Percentiles rank a stretch among this genome's conserved stretches.
phyloP scores from a whole-genome alignment of 2,888 invertebrate species.

The Listrodromus nycthemerus region DNA sequence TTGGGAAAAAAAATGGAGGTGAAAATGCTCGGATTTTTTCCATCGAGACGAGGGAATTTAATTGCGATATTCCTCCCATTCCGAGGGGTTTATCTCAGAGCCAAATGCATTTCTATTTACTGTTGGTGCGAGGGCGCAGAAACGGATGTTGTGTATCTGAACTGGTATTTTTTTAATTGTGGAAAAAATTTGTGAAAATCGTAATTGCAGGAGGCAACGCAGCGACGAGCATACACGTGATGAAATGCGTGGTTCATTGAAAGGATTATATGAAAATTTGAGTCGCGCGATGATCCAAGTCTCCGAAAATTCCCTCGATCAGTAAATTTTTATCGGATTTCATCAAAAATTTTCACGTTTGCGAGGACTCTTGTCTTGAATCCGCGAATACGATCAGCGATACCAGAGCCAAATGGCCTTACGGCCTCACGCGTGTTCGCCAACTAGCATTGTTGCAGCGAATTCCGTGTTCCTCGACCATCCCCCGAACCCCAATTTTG shows the following conservation, averaged over 20 bases:
- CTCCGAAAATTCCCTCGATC: background rate
- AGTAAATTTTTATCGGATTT: background rate
- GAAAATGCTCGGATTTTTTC: background rate
- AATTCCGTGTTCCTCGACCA: slow-evolving; percentile 20
- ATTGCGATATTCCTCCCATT: background rate
- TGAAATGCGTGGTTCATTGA: too few species aligned
- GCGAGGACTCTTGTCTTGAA: background rate
- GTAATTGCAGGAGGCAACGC: too few species aligned
- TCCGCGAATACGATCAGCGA: background rate
- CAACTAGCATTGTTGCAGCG: slow-evolving; percentile 11
- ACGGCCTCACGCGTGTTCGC: slow-evolving; percentile 21
- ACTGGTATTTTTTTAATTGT: too few species aligned
- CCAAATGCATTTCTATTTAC: too few species aligned
- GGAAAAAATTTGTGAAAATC: too few species aligned
- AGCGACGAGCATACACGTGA: too few species aligned
- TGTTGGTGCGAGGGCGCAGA: too few species aligned
- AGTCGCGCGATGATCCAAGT: background rate
- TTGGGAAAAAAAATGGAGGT: background rate
- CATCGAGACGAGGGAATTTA: background rate
- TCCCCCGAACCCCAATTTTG: slow-evolving; percentile 23
- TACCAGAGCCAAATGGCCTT: background rate
- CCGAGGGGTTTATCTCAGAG: too few species aligned
- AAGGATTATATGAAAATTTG: too few species aligned
- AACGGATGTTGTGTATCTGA: too few species aligned
- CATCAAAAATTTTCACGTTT: background rate